Evolutionary conservation across 2,113 vertebrate species (phyloP).

Genomic region (Anarhynchus alexandrinus): DNA sequence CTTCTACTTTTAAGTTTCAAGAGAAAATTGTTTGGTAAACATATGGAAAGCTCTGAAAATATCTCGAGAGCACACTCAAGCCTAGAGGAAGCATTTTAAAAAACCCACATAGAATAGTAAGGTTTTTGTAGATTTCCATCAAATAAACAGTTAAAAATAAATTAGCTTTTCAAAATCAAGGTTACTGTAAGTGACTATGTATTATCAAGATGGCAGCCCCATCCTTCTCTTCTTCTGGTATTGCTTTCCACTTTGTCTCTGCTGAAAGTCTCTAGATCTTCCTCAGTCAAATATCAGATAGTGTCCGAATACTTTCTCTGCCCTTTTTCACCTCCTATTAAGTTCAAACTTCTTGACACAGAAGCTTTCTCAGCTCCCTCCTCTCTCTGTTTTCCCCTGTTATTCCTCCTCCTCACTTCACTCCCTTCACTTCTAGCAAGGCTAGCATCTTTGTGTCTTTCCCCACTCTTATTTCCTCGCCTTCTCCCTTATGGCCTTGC

Average conservation of each 20-base stretch:
- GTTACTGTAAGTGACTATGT: neutral
- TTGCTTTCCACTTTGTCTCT: neutral
- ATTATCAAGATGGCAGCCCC: neutral
- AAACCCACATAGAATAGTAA: neutral
- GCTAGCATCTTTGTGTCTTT: neutral
- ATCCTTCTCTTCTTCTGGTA: neutral
- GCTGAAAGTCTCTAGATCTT: neutral
- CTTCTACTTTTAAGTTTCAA: neutral
- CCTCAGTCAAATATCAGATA: neutral
- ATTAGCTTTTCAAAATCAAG: neutral
- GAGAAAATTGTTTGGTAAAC: neutral
- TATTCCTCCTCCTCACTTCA: neutral
- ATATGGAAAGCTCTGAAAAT: constrained; percentile 1
- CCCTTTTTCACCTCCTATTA: neutral
- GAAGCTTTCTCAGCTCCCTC: neutral
- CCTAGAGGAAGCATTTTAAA: neutral
- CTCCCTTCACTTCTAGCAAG: neutral
- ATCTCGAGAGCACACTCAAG: neutral
- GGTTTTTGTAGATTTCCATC: neutral
- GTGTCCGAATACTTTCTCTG: neutral
- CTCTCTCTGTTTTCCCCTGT: neutral
- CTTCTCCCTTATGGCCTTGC: neutral
- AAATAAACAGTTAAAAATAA: neutral
- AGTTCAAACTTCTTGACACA: neutral
- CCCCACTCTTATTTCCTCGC: neutral